A percentile compares a stretch with the other conserved stretches of the same genome.
phyloP scores from a whole-genome alignment of 2,113 vertebrate genomes.

The Aptenodytes forsteri region DNA sequence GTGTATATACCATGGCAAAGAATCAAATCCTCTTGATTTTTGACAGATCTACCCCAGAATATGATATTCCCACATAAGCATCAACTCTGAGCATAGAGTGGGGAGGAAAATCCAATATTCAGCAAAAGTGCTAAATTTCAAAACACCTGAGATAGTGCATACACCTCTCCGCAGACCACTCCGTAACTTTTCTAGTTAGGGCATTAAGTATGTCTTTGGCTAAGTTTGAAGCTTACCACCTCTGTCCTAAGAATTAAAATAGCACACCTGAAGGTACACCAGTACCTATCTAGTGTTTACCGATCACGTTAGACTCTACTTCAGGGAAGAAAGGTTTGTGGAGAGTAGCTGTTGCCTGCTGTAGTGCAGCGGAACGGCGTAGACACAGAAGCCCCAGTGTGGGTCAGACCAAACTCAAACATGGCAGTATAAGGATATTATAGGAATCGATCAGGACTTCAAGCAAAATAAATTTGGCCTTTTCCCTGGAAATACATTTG shows the following conservation, averaged over 20 bases:
- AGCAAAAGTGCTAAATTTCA: neutral
- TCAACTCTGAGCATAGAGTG: neutral
- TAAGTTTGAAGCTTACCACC: neutral
- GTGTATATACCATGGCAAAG: neutral
- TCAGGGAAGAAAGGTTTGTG: neutral
- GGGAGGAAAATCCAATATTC: neutral
- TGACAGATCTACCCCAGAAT: neutral
- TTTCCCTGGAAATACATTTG: neutral
- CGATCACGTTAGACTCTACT: neutral
- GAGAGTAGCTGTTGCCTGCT: neutral
- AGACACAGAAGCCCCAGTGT: neutral
- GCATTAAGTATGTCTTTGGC: neutral
- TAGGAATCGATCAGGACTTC: neutral
- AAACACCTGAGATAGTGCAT: neutral
- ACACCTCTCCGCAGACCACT: neutral
- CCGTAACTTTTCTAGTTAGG: neutral
- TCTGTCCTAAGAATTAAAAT: neutral
- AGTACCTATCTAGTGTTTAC: neutral
- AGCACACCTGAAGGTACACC: neutral
- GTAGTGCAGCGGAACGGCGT: neutral
- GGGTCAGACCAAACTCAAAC: neutral
- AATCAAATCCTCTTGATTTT: neutral
- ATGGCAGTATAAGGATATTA: neutral
- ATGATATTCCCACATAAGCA: neutral
- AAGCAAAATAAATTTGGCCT: neutral